Evolutionary conservation across 2,797 vertebrate genomes (phyloP).

Genomic region (Gambelia wislizenii): DNA sequence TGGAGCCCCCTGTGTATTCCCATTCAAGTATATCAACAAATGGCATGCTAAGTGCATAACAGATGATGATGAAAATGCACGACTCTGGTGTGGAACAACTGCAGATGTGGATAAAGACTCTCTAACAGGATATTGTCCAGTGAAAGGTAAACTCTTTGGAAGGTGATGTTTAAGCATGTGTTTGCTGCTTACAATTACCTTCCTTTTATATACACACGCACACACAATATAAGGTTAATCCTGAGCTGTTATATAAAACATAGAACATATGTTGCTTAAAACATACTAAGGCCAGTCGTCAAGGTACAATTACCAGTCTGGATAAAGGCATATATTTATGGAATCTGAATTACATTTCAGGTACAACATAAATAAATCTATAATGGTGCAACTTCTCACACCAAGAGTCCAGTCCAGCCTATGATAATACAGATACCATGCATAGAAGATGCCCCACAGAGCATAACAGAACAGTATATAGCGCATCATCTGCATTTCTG

Average conservation of each 20-base stretch:
- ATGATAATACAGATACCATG: background rate
- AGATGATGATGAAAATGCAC: slow-evolving; percentile 71
- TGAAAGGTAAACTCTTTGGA: slow-evolving; percentile 80
- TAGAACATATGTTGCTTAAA: background rate
- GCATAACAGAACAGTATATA: background rate
- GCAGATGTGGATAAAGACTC: slow-evolving; percentile 81
- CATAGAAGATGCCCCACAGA: background rate
- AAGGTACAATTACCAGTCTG: background rate
- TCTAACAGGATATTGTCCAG: slow-evolving; percentile 89
- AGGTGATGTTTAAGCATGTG: background rate
- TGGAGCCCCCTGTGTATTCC: slow-evolving; percentile 89
- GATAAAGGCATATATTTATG: background rate
- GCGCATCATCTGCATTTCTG: background rate
- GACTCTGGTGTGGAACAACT: slow-evolving; percentile 89
- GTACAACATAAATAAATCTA: background rate
- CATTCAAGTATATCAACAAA: slow-evolving; percentile 84
- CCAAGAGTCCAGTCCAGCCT: background rate
- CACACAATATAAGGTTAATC: background rate
- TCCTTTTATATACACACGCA: background rate
- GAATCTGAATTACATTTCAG: background rate
- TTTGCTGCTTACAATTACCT: background rate
- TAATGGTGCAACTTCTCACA: background rate
- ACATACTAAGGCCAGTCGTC: background rate
- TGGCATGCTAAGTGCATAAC: slow-evolving; percentile 88
- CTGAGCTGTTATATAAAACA: background rate